A percentile compares a stretch with the other conserved stretches of the same genome.
Evolutionary conservation across 2,113 vertebrate species (phyloP).

Genomic region (Notarius lentiginosus): DNA sequence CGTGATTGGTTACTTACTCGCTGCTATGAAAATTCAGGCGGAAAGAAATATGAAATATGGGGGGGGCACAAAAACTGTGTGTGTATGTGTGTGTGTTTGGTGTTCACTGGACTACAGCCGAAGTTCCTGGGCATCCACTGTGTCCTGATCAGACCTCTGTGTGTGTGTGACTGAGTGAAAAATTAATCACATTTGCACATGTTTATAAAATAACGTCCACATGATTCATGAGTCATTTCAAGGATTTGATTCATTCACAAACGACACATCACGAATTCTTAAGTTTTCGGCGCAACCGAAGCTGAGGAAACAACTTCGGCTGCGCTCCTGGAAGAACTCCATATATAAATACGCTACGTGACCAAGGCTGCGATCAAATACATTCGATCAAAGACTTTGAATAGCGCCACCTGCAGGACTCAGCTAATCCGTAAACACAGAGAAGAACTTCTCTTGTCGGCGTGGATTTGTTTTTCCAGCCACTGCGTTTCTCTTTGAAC

Average conservation of each 20-base stretch:
- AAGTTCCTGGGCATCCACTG: slow-evolving; percentile 23
- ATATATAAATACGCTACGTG: not conserved
- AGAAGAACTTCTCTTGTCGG: no score
- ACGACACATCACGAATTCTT: not conserved
- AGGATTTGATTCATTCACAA: not conserved
- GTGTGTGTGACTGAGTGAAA: not conserved
- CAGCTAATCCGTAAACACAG: no score
- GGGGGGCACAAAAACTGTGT: not conserved
- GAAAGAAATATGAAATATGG: slow-evolving; percentile 24
- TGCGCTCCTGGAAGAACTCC: not conserved
- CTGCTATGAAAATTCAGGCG: slow-evolving; percentile 46
- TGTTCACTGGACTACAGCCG: slow-evolving; percentile 33
- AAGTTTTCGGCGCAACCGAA: not conserved
- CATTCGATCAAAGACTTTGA: no score
- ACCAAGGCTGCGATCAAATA: no score
- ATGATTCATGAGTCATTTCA: not conserved
- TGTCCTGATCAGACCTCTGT: slow-evolving; percentile 24
- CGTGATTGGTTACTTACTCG: slow-evolving; percentile 48
- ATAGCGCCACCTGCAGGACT: no score
- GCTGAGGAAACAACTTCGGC: not conserved
- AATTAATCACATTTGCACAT: no score
- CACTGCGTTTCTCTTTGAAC: no score
- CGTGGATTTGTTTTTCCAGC: not conserved
- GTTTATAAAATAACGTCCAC: not conserved
- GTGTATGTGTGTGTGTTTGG: slow-evolving; percentile 51